Conservation (phyloP, 2,888 invertebrate genomes). For the Halocaridina rubra region DNA sequence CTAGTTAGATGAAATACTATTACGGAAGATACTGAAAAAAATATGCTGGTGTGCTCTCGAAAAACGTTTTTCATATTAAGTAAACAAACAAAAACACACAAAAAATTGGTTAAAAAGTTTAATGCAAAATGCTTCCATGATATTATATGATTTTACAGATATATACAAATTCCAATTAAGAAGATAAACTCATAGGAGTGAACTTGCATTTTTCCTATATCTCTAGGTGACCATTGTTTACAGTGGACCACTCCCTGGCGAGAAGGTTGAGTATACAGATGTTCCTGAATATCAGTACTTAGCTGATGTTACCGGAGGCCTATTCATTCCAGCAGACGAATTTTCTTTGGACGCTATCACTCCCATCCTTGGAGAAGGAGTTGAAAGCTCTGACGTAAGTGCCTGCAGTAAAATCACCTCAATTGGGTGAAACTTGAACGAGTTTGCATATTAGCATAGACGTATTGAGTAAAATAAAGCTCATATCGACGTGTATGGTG, state of each 20-base stretch:
- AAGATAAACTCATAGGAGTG: not conserved
- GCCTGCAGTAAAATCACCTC: too few species aligned
- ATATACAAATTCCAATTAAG: too few species aligned
- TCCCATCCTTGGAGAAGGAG: constrained; percentile 43
- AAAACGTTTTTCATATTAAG: not conserved
- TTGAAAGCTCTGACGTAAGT: constrained; percentile 35
- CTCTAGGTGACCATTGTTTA: constrained; percentile 7
- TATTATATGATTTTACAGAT: not conserved
- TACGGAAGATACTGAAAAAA: not conserved
- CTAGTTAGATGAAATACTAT: too few species aligned
- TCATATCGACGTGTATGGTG: too few species aligned
- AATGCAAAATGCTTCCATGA: too few species aligned
- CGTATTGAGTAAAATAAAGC: too few species aligned
- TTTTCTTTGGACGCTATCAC: constrained; percentile 35
- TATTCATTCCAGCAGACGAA: constrained; percentile 50
- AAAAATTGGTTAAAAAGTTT: too few species aligned
- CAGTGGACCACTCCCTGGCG: not conserved
- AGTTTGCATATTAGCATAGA: too few species aligned
- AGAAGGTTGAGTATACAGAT: not conserved
- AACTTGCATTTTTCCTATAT: not conserved
- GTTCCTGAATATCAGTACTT: constrained; percentile 16
- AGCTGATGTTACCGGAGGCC: constrained; percentile 36
- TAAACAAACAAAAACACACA: too few species aligned
- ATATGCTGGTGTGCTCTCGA: not conserved
- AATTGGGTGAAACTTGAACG: too few species aligned